These are phyloP conservation scores for Lates japonicus DNA, from an alignment of 2,797 vertebrate genomes.

Conservation along the genomic window DNA sequence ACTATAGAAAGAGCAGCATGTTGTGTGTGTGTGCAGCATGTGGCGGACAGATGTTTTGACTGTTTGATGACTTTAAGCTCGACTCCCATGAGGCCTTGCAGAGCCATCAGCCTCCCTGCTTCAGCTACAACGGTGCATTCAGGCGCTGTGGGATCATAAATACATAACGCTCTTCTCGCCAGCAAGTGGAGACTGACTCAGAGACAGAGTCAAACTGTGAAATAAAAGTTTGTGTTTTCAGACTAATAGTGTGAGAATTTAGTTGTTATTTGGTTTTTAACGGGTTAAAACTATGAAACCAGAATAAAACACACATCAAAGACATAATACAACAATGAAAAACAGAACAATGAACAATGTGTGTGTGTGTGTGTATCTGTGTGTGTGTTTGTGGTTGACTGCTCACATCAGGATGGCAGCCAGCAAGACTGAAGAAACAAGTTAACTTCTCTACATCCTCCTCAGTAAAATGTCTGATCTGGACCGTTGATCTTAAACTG, in stretches of 20 bases:
- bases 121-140: slow-evolving; percentile 31
- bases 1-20: neutral
- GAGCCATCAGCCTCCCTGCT: slow-evolving; percentile 17
- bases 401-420: slow-evolving; percentile 33
- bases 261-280: neutral
- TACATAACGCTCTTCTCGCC: neutral
- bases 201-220: neutral
- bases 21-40: slow-evolving; percentile 18
- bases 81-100: slow-evolving; percentile 41
- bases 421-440: slow-evolving; percentile 33
- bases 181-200: neutral
- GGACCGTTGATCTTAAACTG: too few relatives aligned
- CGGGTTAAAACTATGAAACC: neutral
- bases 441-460: slow-evolving; percentile 31
- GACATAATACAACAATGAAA: neutral
- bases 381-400: slow-evolving; percentile 3
- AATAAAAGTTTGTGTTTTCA: neutral
- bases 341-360: neutral
- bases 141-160: slow-evolving; percentile 16
- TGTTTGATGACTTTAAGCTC: slow-evolving; percentile 29
- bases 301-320: slow-evolving; percentile 6
- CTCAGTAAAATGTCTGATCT: neutral
- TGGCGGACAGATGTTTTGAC: slow-evolving; percentile 42
- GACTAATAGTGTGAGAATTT: too few relatives aligned
- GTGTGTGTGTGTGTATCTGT: neutral